These are phyloP conservation scores for Aspiorhynchus laticeps DNA, from an alignment of 2,113 vertebrate genomes.

Conservation along the genomic window DNA sequence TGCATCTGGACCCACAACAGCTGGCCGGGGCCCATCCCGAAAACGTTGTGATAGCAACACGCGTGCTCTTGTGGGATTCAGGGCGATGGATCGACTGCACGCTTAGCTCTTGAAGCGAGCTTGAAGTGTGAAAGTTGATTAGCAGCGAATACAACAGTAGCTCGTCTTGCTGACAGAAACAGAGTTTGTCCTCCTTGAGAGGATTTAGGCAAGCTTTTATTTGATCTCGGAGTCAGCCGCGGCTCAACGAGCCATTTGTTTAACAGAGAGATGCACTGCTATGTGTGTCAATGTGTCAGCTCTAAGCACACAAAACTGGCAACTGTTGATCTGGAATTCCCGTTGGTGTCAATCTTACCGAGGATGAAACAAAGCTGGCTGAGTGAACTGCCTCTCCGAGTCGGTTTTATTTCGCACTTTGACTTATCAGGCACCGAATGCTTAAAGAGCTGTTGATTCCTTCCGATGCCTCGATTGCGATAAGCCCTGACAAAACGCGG, in stretches of 20 bases:
- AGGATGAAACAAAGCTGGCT: conserved; percentile 49
- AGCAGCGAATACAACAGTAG: conserved; percentile 39
- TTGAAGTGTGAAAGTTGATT: conserved; percentile 44
- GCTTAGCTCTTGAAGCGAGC: conserved; percentile 36
- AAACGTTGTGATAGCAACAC: conserved; percentile 23
- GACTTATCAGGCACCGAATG: conserved; percentile 17
- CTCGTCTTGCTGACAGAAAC: conserved; percentile 43
- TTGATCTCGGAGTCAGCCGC: conserved; percentile 57
- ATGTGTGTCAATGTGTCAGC: conserved; percentile 62
- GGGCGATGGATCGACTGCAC: not conserved
- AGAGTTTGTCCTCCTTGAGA: conserved; percentile 49
- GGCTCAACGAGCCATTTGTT: conserved; percentile 59
- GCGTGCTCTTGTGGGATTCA: not conserved
- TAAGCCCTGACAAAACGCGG: not conserved
- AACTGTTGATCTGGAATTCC: conserved; percentile 60
- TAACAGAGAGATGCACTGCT: conserved; percentile 55
- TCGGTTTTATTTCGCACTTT: conserved; percentile 42
- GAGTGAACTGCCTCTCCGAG: conserved; percentile 50
- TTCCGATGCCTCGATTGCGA: not conserved
- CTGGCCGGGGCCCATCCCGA: not conserved
- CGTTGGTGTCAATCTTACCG: conserved; percentile 52
- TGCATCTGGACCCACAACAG: conserved; percentile 39
- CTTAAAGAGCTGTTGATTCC: not conserved
- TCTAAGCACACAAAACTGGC: conserved; percentile 57
- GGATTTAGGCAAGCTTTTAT: conserved; percentile 56